Base-by-base conservation (phyloP, 2,888 invertebrate genomes). In the Cylindroiulus punctatus region DNA sequence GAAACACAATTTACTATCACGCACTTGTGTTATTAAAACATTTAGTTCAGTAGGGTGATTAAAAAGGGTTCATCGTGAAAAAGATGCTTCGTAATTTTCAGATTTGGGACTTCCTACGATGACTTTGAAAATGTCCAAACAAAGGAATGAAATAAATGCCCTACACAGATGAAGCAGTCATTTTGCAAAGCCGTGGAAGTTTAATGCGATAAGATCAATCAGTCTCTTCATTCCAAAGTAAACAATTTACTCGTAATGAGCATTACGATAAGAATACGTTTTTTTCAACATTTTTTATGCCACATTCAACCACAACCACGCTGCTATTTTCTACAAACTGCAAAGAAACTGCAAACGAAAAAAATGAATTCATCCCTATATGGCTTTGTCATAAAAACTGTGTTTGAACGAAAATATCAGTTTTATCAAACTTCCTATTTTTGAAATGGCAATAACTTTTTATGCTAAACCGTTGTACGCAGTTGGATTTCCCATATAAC, bases 121-220 rank as follows among this genome's bases (percentile, higher is more conserved):
- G 65, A 65, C 47, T 47, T 47, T 47, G 47, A 47, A 47, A 47
- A 47, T 65, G 65, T 22, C 22, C 65, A 65, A 65, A 65, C 22
- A 65, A 65, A 65, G 12, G 65, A 65, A 65, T 8, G 0, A 57
- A 22, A n/a, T 7, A 8, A 22, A 5, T 65, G 65, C 22, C 14
- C 47, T 65, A 26, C 26, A 26, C 1, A 65, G 7, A 65, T 65
- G 26, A 22, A 8, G 22, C 12, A 22, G 12, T 47, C 14, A 12
- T 65, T 65, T 65, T 65, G 22, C 12, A 65, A 65, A 26, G 7
- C 26, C 65, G 26, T 22, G 4, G 65, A 65, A 22, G 22, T 65
- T 22, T 26, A 26, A 65, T 65, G 26, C 26, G 22, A 65, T 22
- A 65, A 12, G 65, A 7, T 65, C 26, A 65, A 65, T 65, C 26